Evolutionary conservation across 2,797 vertebrate genomes (phyloP), one percentile per base, ranked within the genome.

Genomic region (Lutjanus argentimaculatus): DNA sequence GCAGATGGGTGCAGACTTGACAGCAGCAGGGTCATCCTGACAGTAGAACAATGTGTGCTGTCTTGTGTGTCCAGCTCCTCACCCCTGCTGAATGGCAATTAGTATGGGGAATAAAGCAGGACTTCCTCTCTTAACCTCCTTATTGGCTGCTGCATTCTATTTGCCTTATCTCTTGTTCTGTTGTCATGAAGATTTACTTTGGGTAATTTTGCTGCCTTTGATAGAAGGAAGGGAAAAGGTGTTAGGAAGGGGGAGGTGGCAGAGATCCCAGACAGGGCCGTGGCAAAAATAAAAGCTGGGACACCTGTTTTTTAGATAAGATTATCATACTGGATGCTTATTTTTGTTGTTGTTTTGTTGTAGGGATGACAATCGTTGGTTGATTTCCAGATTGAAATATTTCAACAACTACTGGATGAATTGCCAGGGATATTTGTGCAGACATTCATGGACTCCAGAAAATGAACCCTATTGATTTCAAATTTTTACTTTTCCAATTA

Each of bases 41-140:
- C 85, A 86, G 77, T 10, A 51, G 85, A 80, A 85, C 86, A 78
- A 75, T 22, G 59, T 72, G 83, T 87, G 72, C 82, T 45, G 79
- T 43, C 67, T 57, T 48, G 25, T 83, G 76, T 62, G 79, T 55
- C 77, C 75, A 76, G 83, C 72, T 78, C 75, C 64, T 86, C 86
- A 73, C 80, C 72, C 69, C 79, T 40, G 66, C 84, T 70, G 88
- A 85, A 90, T 89, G 79, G 72, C 76, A 93, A 94, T 94, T 90
- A 91, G 72, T 22, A 17, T 36, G 19, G 17, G 70, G 85, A 83
- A 88, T 48, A 85, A 88, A 89, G 77, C 79, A 77, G 59, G 69
- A 22, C 64, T 17, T 62, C 53, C 45, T 72, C 76, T 45, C 77
- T 79, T 83, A 80, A 82, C 82, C 77, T 77, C 53, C 72, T 16